Base-by-base conservation (phyloP, 2,888 invertebrate genomes). In the Torymus tubicola region DNA sequence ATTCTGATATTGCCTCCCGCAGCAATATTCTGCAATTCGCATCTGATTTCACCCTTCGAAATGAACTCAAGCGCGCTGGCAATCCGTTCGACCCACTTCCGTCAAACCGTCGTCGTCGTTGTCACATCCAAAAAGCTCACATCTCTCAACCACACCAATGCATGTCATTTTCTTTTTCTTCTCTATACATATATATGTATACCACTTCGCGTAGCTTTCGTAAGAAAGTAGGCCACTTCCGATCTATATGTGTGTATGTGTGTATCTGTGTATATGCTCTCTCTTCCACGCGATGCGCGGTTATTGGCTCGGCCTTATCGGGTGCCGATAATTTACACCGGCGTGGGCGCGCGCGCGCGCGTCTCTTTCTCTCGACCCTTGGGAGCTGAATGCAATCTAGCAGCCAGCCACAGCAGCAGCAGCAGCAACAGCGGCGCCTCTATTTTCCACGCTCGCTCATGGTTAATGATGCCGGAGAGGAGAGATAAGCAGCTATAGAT, bases 321-420 rank as follows among this genome's bases (percentile, higher is more conserved):
- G 68, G 11, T 50, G 61, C 61, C 63, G 78, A 79, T 79, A 79
- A 79, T 69, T 79, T 79, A 79, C 78, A 69, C 63, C 63, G 68
- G 58, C 53, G 42, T 52, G 14, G 14, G 0, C n/a, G n/a, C n/a
- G n/a, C n/a, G n/a, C 52, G 53, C 11, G 52, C 31, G 53, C 63
- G 12, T 14, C 57, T 60, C 60, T 21, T 13, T 60, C 61, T 61
- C 50, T 52, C 50, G 68, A 18, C 71, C 73, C 73, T 57, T 69
- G 68, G 63, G 79, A 69, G n/a, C 53, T 63, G 24, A 68, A 79
- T 73, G 69, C 61, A 79, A 79, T 79, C 69, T 79, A 73, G 55
- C 61, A 55, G 42, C 60, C 1, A 10, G 55, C 5, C 2, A n/a
- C 64, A 31, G 57, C 42, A 10, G 53, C 68, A 55, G 13, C n/a